A percentile compares a stretch with the other conserved stretches of the same genome.
phyloP scores from a whole-genome alignment of 2,113 vertebrate species.

The Oncorhynchus kisutch region DNA sequence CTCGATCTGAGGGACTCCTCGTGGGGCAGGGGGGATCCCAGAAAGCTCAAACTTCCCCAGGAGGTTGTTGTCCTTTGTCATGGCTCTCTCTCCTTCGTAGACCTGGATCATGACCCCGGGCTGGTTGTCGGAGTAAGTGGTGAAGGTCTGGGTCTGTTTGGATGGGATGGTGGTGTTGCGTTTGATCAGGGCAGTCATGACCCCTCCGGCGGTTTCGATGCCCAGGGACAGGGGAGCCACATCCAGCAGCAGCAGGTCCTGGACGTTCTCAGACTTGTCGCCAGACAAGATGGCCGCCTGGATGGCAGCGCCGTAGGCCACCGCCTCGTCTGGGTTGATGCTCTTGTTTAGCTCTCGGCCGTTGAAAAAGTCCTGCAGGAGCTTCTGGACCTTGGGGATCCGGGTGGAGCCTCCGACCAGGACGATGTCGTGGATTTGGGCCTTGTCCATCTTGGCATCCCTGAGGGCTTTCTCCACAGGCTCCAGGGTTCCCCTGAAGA shows the following conservation, averaged over 20 bases:
- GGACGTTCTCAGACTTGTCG: no score
- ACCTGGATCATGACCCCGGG: conserved; percentile 38
- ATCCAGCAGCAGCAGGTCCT: conserved; percentile 78
- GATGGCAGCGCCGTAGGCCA: conserved; percentile 85
- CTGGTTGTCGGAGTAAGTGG: conserved; percentile 82
- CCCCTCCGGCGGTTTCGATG: conserved; percentile 84
- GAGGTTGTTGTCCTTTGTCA: no score
- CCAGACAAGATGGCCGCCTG: conserved; percentile 72
- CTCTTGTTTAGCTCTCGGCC: conserved; percentile 85
- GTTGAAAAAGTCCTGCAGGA: conserved; percentile 60
- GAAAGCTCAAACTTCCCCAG: conserved; percentile 43
- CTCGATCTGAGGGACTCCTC: conserved; percentile 54
- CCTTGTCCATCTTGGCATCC: no score
- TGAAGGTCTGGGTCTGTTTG: conserved; percentile 82
- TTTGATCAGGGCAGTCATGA: conserved; percentile 68
- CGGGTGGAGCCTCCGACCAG: conserved; percentile 84
- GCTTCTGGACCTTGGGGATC: conserved; percentile 87
- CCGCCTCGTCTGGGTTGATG: conserved; percentile 84
- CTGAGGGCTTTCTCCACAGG: no score
- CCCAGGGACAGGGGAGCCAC: conserved; percentile 82
- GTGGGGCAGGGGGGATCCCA: conserved; percentile 39
- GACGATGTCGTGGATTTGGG: conserved; percentile 77
- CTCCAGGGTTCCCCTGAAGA: no score
- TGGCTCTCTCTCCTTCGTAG: no score
- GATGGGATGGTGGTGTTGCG: conserved; percentile 83